phyloP scores from a whole-genome alignment of 2,113 vertebrate species.

The Mionectes macconnelli region DNA sequence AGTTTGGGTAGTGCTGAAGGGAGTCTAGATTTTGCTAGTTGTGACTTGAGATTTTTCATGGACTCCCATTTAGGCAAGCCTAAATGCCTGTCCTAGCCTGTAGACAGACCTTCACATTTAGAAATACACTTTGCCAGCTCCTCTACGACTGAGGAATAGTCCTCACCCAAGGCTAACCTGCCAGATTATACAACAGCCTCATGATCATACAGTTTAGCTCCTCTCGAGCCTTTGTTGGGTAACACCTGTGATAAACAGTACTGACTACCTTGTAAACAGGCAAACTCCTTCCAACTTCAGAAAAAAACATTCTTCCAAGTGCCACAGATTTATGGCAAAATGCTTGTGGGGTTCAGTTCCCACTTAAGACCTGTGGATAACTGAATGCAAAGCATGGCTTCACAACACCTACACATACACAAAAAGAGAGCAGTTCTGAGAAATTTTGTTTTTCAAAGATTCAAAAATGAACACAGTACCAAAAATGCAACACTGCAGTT shows the following conservation, averaged over 20 bases:
- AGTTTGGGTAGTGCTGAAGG: background rate
- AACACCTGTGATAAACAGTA: background rate
- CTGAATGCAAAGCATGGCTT: background rate
- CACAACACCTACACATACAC: background rate
- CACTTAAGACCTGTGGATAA: background rate
- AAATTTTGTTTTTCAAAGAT: background rate
- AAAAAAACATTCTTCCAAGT: background rate
- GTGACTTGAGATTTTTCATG: background rate
- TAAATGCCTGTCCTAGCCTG: background rate
- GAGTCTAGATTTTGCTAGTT: background rate
- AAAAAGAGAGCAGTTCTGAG: background rate
- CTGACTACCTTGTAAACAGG: background rate
- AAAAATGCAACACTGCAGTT: background rate
- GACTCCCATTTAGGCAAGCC: background rate
- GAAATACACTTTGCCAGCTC: background rate
- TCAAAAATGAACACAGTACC: background rate
- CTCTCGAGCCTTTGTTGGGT: background rate
- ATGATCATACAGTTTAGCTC: background rate
- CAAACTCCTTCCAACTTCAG: background rate
- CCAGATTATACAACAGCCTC: background rate
- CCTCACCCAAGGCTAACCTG: background rate
- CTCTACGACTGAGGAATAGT: background rate
- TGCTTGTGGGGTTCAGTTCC: background rate
- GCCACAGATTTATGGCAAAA: background rate
- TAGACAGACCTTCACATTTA: background rate